A percentile compares a stretch with the other conserved stretches of the same genome.
phyloP scores from a whole-genome alignment of 2,797 vertebrate species.

The Bovichtus variegatus region DNA sequence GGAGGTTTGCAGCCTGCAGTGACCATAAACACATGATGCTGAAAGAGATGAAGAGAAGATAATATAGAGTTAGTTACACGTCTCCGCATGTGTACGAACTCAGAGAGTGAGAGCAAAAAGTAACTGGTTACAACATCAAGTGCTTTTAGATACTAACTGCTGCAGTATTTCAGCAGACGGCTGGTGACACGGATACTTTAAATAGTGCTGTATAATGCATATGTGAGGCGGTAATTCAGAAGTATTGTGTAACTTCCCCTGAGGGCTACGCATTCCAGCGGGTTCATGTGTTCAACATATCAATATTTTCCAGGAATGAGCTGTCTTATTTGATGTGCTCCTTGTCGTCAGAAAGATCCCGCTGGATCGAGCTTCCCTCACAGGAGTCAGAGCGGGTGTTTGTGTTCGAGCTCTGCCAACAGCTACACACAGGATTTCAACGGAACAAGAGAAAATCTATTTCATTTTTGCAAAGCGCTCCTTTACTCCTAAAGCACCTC shows the following conservation, averaged over 20 bases:
- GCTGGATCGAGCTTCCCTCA: constrained; percentile 17
- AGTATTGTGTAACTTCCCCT: constrained; percentile 15
- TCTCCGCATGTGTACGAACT: constrained; percentile 9
- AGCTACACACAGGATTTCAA: constrained; percentile 38
- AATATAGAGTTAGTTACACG: constrained; percentile 8
- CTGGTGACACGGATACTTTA: constrained; percentile 4
- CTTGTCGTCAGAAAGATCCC: constrained; percentile 34
- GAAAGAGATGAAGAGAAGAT: constrained; percentile 9
- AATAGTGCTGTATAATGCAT: not conserved
- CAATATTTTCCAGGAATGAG: constrained; percentile 52
- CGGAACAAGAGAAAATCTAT: constrained; percentile 63
- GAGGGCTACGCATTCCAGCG: constrained; percentile 10
- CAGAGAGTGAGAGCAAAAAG: not conserved
- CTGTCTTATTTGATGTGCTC: constrained; percentile 8
- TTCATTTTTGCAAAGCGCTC: constrained; percentile 64
- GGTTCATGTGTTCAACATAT: constrained; percentile 31
- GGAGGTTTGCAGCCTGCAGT: constrained; percentile 14
- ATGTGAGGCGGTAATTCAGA: constrained; percentile 14
- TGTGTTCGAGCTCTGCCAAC: constrained; percentile 56
- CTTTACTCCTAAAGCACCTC: constrained; percentile 42
- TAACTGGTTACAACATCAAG: not conserved
- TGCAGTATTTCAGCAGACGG: constrained; percentile 7
- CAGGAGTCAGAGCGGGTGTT: constrained; percentile 36
- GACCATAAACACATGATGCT: constrained; percentile 27
- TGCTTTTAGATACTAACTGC: not conserved